phyloP scores from a whole-genome alignment of 2,888 invertebrate genomes.

The Tethea ocularis region DNA sequence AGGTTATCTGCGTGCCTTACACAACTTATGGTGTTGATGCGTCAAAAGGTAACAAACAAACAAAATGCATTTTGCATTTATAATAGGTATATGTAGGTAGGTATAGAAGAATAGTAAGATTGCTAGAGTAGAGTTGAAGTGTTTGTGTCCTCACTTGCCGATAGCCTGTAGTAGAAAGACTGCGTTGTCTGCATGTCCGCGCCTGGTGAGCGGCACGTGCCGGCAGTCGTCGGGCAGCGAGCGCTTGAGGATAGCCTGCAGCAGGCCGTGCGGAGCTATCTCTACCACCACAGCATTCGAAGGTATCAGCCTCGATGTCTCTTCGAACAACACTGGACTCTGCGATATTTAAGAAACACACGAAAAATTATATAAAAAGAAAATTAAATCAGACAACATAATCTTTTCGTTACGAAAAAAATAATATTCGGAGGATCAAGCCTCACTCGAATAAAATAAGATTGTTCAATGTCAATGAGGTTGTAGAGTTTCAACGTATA shows the following conservation, averaged over 20 bases:
- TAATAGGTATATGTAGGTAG: too few relatives aligned
- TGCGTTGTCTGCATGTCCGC: conserved; percentile 85
- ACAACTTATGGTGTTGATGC: too few relatives aligned
- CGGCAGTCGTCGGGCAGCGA: conserved; percentile 85
- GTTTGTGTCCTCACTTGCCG: conserved; percentile 80
- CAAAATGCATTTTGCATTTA: too few relatives aligned
- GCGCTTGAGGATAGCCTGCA: conserved; percentile 93
- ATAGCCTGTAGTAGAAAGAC: conserved; percentile 83
- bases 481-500: too few relatives aligned
- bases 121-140: not conserved
- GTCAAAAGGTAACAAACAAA: too few relatives aligned
- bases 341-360: conserved; percentile 26
- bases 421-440: too few relatives aligned
- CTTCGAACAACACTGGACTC: conserved; percentile 90
- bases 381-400: too few relatives aligned
- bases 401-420: too few relatives aligned
- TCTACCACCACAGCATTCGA: conserved; percentile 92
- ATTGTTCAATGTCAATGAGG: too few relatives aligned
- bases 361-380: too few relatives aligned
- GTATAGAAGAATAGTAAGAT: not conserved
- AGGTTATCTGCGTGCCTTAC: too few relatives aligned
- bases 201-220: conserved; percentile 89
- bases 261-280: conserved; percentile 94
- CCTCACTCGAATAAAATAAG: too few relatives aligned
- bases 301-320: conserved; percentile 90